Evolutionary conservation across 2,888 invertebrate genomes (phyloP).

Genomic region (Diarsia brunnea): DNA sequence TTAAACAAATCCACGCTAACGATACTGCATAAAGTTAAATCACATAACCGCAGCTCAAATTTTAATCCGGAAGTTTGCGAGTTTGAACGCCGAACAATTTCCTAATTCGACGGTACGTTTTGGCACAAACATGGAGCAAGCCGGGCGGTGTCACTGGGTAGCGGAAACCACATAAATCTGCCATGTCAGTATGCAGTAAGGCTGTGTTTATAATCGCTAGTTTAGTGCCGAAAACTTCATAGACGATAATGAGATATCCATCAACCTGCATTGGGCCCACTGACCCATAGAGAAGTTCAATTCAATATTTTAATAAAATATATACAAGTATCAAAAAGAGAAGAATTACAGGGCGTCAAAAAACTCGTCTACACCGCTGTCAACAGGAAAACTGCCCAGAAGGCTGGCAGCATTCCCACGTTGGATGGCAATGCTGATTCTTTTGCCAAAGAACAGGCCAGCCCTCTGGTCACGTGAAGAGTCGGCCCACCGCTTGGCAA

Average conservation of each 20-base stretch:
- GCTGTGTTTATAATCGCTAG: slow-evolving; percentile 16
- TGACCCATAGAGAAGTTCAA: no score
- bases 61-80: slow-evolving; percentile 56
- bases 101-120: slow-evolving; percentile 61
- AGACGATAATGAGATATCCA: not conserved
- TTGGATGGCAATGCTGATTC: no score
- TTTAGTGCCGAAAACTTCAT: not conserved
- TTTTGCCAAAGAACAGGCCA: no score
- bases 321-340: no score
- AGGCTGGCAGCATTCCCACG: no score
- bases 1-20: not conserved
- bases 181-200: slow-evolving; percentile 45
- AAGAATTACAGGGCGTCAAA: no score
- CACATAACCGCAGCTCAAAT: slow-evolving; percentile 39
- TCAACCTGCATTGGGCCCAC: not conserved
- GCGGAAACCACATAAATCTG: slow-evolving; percentile 67
- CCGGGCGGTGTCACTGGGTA: slow-evolving; percentile 58
- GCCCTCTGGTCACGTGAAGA: no score
- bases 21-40: slow-evolving; percentile 15
- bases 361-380: no score
- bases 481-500: no score
- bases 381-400: no score
- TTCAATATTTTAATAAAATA: no score
- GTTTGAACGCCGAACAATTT: slow-evolving; percentile 55
- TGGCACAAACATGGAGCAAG: slow-evolving; percentile 66